phyloP scores from a whole-genome alignment of 2,113 vertebrate genomes.

The Alectura lathami region DNA sequence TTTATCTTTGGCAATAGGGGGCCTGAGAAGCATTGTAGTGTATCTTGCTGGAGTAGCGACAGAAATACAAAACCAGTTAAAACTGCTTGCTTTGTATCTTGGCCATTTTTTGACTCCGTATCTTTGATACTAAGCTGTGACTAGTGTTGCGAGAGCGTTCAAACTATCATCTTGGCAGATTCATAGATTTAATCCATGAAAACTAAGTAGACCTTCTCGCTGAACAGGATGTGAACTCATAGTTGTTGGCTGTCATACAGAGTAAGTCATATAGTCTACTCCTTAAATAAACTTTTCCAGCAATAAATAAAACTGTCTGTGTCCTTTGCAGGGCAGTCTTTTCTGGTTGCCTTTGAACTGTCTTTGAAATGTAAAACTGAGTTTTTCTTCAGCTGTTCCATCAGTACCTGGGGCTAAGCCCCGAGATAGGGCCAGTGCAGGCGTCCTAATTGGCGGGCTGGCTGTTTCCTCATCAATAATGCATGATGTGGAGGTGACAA shows the following conservation, averaged over 20 bases:
- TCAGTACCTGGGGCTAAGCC: slow-evolving; percentile 20
- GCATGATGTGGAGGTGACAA: slow-evolving; percentile 17
- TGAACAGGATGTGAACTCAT: background rate
- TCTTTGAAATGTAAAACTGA: slow-evolving; percentile 57
- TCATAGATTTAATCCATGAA: background rate
- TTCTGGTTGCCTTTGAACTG: slow-evolving; percentile 25
- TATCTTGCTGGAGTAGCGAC: background rate
- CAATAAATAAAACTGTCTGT: background rate
- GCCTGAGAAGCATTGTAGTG: background rate
- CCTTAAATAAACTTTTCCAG: slow-evolving; percentile 5
- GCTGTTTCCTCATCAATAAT: slow-evolving; percentile 48
- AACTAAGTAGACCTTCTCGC: background rate
- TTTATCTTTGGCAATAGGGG: background rate
- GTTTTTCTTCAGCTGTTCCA: background rate
- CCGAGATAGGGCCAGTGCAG: background rate
- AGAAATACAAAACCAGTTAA: background rate
- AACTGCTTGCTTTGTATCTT: background rate
- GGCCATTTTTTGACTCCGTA: background rate
- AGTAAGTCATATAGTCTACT: background rate
- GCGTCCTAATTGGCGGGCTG: background rate
- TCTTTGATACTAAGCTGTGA: background rate
- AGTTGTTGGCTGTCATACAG: background rate
- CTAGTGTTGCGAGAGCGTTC: background rate
- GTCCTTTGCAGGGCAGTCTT: background rate
- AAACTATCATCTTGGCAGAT: background rate